A percentile compares a stretch with the other conserved stretches of the same genome.
These are phyloP conservation scores for Hystrix brachyura DNA, from an alignment of 2,113 vertebrate genomes.

Conservation along the genomic window DNA sequence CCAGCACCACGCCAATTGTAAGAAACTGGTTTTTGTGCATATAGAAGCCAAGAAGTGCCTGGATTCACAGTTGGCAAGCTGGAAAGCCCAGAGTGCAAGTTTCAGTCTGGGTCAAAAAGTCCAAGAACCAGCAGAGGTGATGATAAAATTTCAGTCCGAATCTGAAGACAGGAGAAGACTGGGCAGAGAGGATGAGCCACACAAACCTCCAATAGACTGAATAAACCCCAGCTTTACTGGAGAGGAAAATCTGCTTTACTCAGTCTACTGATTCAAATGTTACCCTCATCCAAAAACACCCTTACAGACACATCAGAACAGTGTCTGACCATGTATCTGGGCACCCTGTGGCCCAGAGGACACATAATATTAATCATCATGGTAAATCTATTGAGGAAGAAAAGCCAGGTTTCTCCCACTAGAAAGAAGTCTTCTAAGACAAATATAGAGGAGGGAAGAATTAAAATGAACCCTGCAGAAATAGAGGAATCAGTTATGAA, in stretches of 20 bases:
- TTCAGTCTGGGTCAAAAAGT: not conserved
- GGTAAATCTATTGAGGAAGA: not conserved
- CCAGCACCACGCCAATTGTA: not conserved
- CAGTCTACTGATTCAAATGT: not conserved
- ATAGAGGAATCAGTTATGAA: not conserved
- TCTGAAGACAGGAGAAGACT: not conserved
- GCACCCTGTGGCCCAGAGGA: not conserved
- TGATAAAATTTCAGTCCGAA: not conserved
- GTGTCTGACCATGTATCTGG: not conserved
- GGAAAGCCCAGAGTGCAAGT: not conserved
- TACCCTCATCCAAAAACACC: not conserved
- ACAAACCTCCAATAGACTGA: not conserved
- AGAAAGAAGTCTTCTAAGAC: not conserved
- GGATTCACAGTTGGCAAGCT: not conserved
- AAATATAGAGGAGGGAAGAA: not conserved
- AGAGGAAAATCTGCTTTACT: not conserved
- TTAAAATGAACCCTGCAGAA: not conserved
- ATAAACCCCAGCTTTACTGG: not conserved
- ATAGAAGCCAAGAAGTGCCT: not conserved
- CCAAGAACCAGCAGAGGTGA: not conserved
- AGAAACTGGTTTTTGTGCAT: not conserved
- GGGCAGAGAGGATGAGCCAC: not conserved
- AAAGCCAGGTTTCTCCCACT: not conserved
- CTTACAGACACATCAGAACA: not conserved
- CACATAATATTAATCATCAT: not conserved